Conservation (phyloP, 2,113 vertebrate species). For the Scolopax mira region DNA sequence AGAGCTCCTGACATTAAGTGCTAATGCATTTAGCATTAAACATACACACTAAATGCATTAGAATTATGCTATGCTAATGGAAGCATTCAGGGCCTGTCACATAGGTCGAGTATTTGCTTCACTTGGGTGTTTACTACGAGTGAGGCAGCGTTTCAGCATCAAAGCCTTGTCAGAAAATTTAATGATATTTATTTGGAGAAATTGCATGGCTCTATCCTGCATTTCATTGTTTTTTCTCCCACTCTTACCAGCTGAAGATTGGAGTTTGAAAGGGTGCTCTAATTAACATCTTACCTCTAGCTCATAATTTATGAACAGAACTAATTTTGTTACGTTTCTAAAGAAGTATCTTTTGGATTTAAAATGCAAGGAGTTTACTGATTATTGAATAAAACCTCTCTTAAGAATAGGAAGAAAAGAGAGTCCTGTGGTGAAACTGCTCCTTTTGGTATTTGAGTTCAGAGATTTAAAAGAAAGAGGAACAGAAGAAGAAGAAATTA, state of each 20-base stretch:
- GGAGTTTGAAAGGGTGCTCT: not conserved
- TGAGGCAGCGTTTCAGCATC: not conserved
- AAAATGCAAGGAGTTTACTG: not conserved
- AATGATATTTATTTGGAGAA: constrained; percentile 8
- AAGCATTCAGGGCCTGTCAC: constrained; percentile 39
- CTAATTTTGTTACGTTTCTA: not conserved
- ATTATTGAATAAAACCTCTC: not conserved
- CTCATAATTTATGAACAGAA: not conserved
- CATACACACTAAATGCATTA: constrained; percentile 28
- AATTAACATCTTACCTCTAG: not conserved
- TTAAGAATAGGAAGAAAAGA: not conserved
- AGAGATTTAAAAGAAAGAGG: not conserved
- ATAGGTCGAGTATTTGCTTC: constrained; percentile 29
- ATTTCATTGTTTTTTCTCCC: not conserved
- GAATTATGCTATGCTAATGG: constrained; percentile 52
- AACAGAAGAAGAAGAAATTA: not conserved
- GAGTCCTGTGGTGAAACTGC: not conserved
- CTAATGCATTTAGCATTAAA: constrained; percentile 67
- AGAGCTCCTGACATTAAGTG: constrained; percentile 59
- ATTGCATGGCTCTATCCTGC: not conserved
- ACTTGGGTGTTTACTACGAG: constrained; percentile 14
- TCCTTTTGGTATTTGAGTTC: not conserved
- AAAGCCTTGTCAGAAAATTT: constrained; percentile 32
- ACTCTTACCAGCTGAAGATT: not conserved
- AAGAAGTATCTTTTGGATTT: not conserved